phyloP scores from a whole-genome alignment of 1,140 invertebrate species.

The Asobara japonica region DNA sequence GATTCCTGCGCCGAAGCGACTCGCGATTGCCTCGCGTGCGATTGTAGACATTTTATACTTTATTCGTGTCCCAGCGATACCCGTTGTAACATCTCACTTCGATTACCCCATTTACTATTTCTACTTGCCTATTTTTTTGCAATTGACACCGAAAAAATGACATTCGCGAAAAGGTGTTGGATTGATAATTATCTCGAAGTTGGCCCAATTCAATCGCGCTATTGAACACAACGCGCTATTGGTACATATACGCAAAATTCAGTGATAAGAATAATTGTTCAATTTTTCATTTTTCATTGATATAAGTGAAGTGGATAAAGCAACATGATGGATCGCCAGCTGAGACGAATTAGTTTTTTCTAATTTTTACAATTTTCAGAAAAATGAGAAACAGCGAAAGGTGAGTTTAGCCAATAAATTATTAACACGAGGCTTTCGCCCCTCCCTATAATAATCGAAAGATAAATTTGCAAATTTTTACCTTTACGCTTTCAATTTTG shows the following conservation, averaged over 20 bases:
- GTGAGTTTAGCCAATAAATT: background rate
- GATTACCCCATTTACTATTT: background rate
- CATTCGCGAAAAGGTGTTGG: too few species aligned
- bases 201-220: too few species aligned
- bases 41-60: constrained; percentile 7
- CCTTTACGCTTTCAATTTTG: background rate
- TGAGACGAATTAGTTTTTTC: background rate
- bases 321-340: constrained; percentile 23
- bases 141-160: too few species aligned
- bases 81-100: constrained; percentile 8
- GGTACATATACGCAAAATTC: too few species aligned
- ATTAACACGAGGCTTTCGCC: background rate
- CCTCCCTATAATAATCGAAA: background rate
- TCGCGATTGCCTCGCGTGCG: background rate
- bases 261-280: too few species aligned
- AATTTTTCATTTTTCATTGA: too few species aligned
- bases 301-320: too few species aligned
- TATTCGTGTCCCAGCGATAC: constrained; percentile 14
- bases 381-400: background rate
- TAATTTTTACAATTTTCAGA: background rate
- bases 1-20: background rate
- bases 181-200: too few species aligned
- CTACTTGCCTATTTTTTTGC: too few species aligned
- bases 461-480: background rate
- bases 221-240: too few species aligned